Conservation (phyloP, 64 coral and sea anemone genomes). For the Pocillopora damicornis region DNA sequence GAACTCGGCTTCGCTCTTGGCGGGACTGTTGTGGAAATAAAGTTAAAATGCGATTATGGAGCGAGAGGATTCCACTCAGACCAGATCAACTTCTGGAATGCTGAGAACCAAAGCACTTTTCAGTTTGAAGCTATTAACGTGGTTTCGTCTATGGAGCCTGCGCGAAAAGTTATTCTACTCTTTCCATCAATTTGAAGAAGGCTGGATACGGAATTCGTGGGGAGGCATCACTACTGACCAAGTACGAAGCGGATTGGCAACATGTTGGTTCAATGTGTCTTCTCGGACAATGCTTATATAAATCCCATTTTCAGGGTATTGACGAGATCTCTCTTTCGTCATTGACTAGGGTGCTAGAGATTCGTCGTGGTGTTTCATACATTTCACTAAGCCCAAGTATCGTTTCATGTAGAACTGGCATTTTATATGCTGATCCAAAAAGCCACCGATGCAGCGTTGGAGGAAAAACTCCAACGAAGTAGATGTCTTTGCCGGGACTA, state of each 20-base stretch:
- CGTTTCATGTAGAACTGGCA: too few species aligned
- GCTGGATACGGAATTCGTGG: conserved; percentile 62
- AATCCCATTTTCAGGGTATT: too few species aligned
- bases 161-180: conserved; percentile 12
- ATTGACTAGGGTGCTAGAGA: too few species aligned
- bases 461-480: too few species aligned
- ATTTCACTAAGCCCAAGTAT: too few species aligned
- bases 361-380: too few species aligned
- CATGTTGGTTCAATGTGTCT: not conserved
- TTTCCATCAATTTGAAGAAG: conserved; percentile 39
- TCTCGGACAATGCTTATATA: too few species aligned
- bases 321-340: too few species aligned
- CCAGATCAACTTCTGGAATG: conserved; percentile 39
- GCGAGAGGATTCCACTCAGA: not conserved
- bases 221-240: conserved; percentile 14
- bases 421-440: too few species aligned
- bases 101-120: conserved; percentile 5
- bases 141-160: conserved; percentile 44
- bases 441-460: too few species aligned
- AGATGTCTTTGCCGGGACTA: too few species aligned
- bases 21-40: conserved; percentile 28
- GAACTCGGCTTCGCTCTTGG: conserved; percentile 1
- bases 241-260: conserved; percentile 51
- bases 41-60: conserved; percentile 41
- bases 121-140: conserved; percentile 44